Percentiles rank a stretch among this genome's conserved stretches.
These are phyloP conservation scores for Dipus sagitta DNA, from an alignment of 2,797 vertebrate genomes.

Conservation along the genomic window DNA sequence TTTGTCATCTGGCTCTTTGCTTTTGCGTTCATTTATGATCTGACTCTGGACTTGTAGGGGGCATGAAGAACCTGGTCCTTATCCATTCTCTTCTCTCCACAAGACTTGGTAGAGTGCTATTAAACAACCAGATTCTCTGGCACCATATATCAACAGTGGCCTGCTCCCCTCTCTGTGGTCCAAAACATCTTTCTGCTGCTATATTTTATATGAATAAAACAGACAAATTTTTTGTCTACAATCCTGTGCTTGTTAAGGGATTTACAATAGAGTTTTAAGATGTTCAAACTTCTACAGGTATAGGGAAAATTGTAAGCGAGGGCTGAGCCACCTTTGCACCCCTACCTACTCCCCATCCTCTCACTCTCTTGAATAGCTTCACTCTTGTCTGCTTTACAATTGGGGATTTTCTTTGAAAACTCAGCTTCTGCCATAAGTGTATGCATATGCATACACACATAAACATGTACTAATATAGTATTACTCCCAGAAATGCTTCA, in stretches of 20 bases:
- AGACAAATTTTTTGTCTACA: not conserved
- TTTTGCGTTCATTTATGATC: not conserved
- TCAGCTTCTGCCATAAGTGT: not conserved
- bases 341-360: not conserved
- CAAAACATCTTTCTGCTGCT: not conserved
- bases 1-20: not conserved
- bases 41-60: not conserved
- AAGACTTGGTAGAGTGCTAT: not conserved
- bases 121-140: not conserved
- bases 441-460: not conserved
- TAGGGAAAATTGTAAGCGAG: not conserved
- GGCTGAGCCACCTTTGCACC: not conserved
- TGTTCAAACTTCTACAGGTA: not conserved
- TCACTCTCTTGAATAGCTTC: not conserved
- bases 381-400: not conserved
- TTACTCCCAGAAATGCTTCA: not conserved
- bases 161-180: not conserved
- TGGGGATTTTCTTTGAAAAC: not conserved
- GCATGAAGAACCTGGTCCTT: not conserved
- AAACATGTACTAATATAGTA: not conserved
- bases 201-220: not conserved
- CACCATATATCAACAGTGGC: not conserved
- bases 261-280: slow-evolving; percentile 13
- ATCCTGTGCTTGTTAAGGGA: not conserved
- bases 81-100: not conserved